Base-by-base conservation (phyloP, 1,140 invertebrate species). In the Agraylea sexmaculata region DNA sequence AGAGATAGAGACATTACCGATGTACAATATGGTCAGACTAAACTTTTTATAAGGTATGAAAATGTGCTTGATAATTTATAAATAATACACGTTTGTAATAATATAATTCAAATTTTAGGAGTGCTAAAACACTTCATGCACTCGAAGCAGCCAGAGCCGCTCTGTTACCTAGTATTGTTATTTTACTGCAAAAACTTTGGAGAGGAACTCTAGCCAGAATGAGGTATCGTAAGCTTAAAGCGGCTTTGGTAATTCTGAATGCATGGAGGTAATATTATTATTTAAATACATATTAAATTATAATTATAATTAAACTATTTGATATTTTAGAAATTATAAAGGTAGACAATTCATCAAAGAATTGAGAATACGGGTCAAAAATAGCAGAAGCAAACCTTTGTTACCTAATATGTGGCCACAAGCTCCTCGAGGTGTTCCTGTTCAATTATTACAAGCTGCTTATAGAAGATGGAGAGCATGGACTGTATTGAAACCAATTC, bases 111-210 rank as follows among this genome's bases (percentile, higher is more conserved):
- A 11, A 32, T 43, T 36, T 79, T 82, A 66, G 64, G 58, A 64
- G 60, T 12, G 92, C 94, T 1, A 76, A 77, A 48, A 95, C 91
- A 0, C 63, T 97, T 2, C 94, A 95, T 58, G 69, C 77, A 1
- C 59, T 97, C 49, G 93, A 97, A 66, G 77, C 83, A 53, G 73
- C 78, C 29, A 69, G 86, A 44, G 81, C 80, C 36, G 76, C 81
- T 39, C 72, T 87, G 45, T 83, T 97, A 32, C 90, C 90, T 0
- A 76, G 78, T 27, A 91, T 98, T 50, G 87, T 92, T 19, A 75
- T 88, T 7, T 72, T 95, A 45, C 65, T 98, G 38, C 93, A 98
- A 69, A 97, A 95, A 66, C 82, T 88, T 60, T 91, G 88, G 77
- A 70, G 91, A 47, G 93, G 90, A 37, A 72, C 77, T 29, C 58